phyloP scores from a whole-genome alignment of 2,888 invertebrate species.

The Tinea pellionella region DNA sequence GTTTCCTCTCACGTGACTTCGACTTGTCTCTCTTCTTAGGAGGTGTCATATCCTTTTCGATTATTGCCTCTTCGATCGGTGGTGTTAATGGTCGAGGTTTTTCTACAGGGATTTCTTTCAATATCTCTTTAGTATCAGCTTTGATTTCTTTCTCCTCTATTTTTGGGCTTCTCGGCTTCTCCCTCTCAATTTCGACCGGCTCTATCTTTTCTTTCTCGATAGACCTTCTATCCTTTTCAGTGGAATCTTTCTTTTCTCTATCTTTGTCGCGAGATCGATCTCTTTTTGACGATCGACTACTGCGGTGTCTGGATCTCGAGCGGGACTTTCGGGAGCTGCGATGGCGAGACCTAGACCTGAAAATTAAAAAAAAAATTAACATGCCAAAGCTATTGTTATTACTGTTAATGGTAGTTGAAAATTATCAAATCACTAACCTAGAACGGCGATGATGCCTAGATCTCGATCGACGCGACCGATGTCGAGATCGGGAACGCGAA shows the following conservation, averaged over 20 bases:
- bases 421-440: constrained; percentile 25
- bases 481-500: constrained; percentile 67
- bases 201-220: constrained; percentile 38
- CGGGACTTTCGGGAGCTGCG: constrained; percentile 69
- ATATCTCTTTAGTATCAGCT: constrained; percentile 25
- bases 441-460: constrained; percentile 66
- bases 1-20: constrained; percentile 50
- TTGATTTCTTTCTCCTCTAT: constrained; percentile 30
- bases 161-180: constrained; percentile 39
- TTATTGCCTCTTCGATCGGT: constrained; percentile 24
- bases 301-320: constrained; percentile 64
- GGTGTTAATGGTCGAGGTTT: background rate
- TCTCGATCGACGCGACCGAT: constrained; percentile 72
- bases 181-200: constrained; percentile 43
- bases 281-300: constrained; percentile 57
- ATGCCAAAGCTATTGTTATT: background rate
- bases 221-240: constrained; percentile 28
- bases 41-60: constrained; percentile 33
- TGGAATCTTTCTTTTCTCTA: constrained; percentile 37
- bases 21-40: constrained; percentile 58
- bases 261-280: constrained; percentile 53
- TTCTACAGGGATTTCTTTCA: constrained; percentile 16
- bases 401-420: too few relatives aligned
- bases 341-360: constrained; percentile 65
- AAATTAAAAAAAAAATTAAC: constrained; percentile 15